These are phyloP conservation scores for Eupithecia centaureata DNA, from an alignment of 2,888 invertebrate genomes.

Conservation along the genomic window DNA sequence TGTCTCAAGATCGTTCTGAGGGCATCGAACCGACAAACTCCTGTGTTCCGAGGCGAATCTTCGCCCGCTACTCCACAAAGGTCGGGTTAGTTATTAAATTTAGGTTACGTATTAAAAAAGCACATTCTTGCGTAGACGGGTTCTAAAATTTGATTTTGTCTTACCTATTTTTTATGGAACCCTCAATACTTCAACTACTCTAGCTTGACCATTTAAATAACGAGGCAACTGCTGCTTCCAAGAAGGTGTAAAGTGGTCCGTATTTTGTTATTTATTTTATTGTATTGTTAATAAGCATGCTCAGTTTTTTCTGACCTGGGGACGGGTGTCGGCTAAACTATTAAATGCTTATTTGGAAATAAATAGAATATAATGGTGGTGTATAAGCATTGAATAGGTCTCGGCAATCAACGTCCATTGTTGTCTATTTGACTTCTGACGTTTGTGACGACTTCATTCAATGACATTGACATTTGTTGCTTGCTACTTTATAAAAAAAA, in stretches of 20 bases:
- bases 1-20: too few species aligned
- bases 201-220: constrained; percentile 26
- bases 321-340: constrained; percentile 70
- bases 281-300: constrained; percentile 84
- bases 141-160: not conserved
- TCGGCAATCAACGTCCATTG: constrained; percentile 76
- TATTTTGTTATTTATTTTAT: constrained; percentile 83
- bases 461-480: constrained; percentile 46
- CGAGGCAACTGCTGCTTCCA: constrained; percentile 77
- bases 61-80: too few species aligned
- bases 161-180: not conserved
- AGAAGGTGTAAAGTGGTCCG: constrained; percentile 82
- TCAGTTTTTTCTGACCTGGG: constrained; percentile 53
- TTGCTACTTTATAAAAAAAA: constrained; percentile 1
- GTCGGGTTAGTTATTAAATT: too few species aligned
- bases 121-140: too few species aligned
- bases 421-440: constrained; percentile 72
- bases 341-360: constrained; percentile 84
- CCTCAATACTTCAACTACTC: not conserved
- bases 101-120: not conserved
- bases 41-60: too few species aligned
- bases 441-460: constrained; percentile 63
- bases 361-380: constrained; percentile 83
- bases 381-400: constrained; percentile 77
- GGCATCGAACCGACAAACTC: too few species aligned